Evolutionary conservation across 2,113 vertebrate species (phyloP), one percentile per base, ranked within the genome.

Genomic region (Picathartes gymnocephalus): DNA sequence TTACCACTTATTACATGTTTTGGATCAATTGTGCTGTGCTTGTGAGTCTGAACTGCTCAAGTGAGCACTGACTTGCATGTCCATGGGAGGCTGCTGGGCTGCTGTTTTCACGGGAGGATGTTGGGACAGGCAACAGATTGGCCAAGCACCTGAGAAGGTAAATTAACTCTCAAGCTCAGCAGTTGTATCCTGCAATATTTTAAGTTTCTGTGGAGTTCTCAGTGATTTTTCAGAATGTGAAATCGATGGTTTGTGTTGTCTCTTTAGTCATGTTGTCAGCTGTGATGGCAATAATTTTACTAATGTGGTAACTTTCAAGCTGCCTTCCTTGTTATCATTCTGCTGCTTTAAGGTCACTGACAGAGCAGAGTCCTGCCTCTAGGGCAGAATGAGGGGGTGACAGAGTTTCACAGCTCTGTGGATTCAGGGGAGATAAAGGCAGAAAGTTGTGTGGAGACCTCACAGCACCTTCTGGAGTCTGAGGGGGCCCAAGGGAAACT

Each of bases 311-410:
- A n/a, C 21, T 76, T 79, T 19, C 13, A 60, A 14, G 56, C 37
- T 82, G 50, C 40, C 15, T 85, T 65, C 15, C 18, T 76, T 48
- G 40, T 64, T 64, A 7, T 0, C 37, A 40, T 45, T 58, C n/a
- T 44, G 44, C 44, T 80, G 77, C 47, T 76, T 27, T 47, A 5
- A 51, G 83, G 68, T 42, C 60, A 11, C 30, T 44, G 27, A 21
- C 7, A 1, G 4, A 40, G 50, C 31, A 51, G 44, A 21, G 20
- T 24, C 4, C 1, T 71, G 39, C 40, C 24, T 57, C 28, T 56
- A 0, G 3, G 57, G 48, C 31, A 33, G 25, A 72, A 33, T 0
- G 10, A 47, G 45, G 53, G 48, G 10, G 3, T 73, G 37, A 1
- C 5, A 48, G 54, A 13, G 28, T 71, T 85, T 65, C 24, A 15